Base-by-base conservation (phyloP, 1,140 invertebrate genomes). In the Hesperophylax magnus region DNA sequence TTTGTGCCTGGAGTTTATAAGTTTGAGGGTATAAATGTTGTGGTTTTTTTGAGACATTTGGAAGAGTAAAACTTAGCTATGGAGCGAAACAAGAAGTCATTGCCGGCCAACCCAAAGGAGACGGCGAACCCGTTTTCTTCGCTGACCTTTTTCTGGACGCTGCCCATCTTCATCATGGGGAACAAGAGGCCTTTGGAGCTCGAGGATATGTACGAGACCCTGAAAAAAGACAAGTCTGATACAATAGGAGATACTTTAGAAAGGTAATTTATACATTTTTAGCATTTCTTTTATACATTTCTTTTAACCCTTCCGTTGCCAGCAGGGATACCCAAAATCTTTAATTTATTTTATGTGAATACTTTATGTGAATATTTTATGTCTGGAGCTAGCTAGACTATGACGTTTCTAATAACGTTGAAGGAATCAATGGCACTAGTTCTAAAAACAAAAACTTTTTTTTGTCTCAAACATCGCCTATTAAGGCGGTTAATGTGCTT, bases 141-240 rank as follows among this genome's bases (percentile, higher is more conserved):
- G 17, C 18, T 84, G 22, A 71, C 79, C 84, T 91, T 82, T 77
- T 92, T 91, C 81, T 93, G 92, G 89, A 90, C 92, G 0, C 82
- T 91, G 63, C 88, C 86, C 4, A 86, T 93, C 79, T 92, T 93
- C 85, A 89, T 87, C 77, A 91, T 87, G 80, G 92, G 92, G 9
- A 90, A 91, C 81, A 89, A 85, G 0, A 92, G 92, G 84, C 85
- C 89, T 22, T 84, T 93, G 22, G 89, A 89, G 47, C 82, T 89
- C 3, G 87, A 90, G 3, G 93, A 94, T 85, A 84, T 94, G 0
- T 93, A 91, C 84, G 89, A 90, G 82, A 89, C 91, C 20, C 83
- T 92, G 14, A 88, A 88, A 77, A 86, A 85, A 15, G 92, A 94
- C 84, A 84, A 86, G 79, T 92, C 92, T 11, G 85, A 88, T 79